These are phyloP conservation scores for Pyralis farinalis DNA, from an alignment of 2,888 invertebrate species.

Conservation along the genomic window DNA sequence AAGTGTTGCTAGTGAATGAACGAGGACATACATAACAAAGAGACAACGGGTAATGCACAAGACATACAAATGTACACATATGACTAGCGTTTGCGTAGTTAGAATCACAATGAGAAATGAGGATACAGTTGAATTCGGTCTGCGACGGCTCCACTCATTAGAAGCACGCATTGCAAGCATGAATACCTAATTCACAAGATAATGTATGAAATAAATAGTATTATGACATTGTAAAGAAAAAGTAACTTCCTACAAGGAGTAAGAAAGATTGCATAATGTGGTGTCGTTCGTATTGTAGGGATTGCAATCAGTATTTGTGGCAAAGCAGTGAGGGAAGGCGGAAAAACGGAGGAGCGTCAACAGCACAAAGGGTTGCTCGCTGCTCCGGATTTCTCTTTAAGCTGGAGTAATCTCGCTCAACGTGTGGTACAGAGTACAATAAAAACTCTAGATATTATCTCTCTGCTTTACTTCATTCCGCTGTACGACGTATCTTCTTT, in stretches of 20 bases:
- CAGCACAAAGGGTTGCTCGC: constrained; percentile 46
- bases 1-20: constrained; percentile 54
- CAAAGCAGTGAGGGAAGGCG: constrained; percentile 41
- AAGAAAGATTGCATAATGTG: neutral
- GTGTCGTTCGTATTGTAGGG: constrained; percentile 21
- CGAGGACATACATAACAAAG: constrained; percentile 52
- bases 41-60: constrained; percentile 46
- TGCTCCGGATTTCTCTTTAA: constrained; percentile 45
- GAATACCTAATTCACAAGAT: neutral
- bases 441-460: constrained; percentile 23
- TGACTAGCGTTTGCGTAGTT: constrained; percentile 42
- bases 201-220: neutral
- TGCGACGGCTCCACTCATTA: neutral
- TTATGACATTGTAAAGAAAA: neutral
- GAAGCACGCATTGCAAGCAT: neutral
- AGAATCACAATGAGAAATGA: constrained; percentile 55
- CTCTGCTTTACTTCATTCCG: neutral
- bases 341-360: constrained; percentile 50
- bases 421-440: constrained; percentile 34
- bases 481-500: neutral
- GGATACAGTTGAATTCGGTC: constrained; percentile 14
- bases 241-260: neutral
- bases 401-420: constrained; percentile 46
- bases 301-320: constrained; percentile 49
- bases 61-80: constrained; percentile 57